Conservation (phyloP, 1,140 invertebrate genomes). For the Drosophila kanapiae region DNA sequence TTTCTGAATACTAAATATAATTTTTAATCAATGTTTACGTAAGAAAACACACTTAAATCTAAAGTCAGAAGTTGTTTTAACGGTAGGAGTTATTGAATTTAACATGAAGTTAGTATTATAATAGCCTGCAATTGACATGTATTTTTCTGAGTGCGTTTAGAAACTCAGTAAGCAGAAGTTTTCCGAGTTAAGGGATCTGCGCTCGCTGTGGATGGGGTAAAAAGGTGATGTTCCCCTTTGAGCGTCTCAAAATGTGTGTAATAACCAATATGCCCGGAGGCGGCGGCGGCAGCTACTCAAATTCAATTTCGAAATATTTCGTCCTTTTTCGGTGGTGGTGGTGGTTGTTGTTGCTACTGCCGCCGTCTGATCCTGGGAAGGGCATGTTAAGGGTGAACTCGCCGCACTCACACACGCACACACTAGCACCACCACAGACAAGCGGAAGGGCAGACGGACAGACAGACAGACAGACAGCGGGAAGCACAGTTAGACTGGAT, state of each 20-base stretch:
- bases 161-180: conserved; percentile 12
- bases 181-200: conserved; percentile 7
- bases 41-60: not conserved
- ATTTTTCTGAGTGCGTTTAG: not conserved
- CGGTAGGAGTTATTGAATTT: not conserved
- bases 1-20: too few species aligned
- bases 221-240: conserved; percentile 7
- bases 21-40: too few species aligned
- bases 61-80: not conserved
- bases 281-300: conserved; percentile 19
- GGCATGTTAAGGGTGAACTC: conserved; percentile 60
- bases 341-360: conserved; percentile 40
- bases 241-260: conserved; percentile 21
- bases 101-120: too few species aligned
- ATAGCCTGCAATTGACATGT: not conserved
- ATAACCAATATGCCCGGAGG: conserved; percentile 26
- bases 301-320: conserved; percentile 51
- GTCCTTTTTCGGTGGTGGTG: conserved; percentile 28
- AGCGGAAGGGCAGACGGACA: conserved; percentile 10
- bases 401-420: conserved; percentile 29
- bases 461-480: conserved; percentile 56
- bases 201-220: conserved; percentile 2
- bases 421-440: conserved; percentile 28
- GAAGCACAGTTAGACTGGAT: conserved; percentile 73
- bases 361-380: conserved; percentile 42